Conservation (phyloP, 2,797 vertebrate species). For the Bufotes viridis region DNA sequence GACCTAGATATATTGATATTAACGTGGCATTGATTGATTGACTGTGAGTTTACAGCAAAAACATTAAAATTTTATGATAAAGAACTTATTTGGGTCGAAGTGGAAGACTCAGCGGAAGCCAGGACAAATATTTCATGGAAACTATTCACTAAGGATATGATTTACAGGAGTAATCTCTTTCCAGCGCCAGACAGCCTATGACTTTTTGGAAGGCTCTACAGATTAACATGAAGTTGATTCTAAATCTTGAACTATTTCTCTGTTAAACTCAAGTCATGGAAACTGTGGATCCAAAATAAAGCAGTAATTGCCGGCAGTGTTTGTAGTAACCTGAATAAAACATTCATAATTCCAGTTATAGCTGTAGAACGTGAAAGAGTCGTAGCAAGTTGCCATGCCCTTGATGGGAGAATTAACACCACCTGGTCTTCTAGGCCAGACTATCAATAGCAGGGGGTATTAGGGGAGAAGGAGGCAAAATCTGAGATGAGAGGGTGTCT, state of each 20-base stretch:
- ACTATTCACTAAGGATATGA: conserved; percentile 12
- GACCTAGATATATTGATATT: background rate
- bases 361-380: background rate
- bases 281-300: background rate
- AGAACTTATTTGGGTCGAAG: background rate
- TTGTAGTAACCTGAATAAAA: background rate
- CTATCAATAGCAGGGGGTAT: background rate
- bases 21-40: background rate
- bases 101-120: background rate
- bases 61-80: background rate
- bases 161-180: background rate
- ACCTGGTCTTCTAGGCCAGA: background rate
- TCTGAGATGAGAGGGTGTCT: background rate
- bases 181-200: background rate
- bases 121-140: background rate
- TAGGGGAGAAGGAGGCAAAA: background rate
- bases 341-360: background rate
- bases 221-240: background rate
- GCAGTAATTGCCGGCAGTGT: background rate
- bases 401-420: background rate
- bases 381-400: background rate
- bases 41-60: conserved; percentile 9
- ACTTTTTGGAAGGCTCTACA: background rate
- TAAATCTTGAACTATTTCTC: conserved; percentile 8
- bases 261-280: background rate